Evolutionary conservation across 1,140 invertebrate genomes (phyloP).

Genomic region (Colletes latitarsis): DNA sequence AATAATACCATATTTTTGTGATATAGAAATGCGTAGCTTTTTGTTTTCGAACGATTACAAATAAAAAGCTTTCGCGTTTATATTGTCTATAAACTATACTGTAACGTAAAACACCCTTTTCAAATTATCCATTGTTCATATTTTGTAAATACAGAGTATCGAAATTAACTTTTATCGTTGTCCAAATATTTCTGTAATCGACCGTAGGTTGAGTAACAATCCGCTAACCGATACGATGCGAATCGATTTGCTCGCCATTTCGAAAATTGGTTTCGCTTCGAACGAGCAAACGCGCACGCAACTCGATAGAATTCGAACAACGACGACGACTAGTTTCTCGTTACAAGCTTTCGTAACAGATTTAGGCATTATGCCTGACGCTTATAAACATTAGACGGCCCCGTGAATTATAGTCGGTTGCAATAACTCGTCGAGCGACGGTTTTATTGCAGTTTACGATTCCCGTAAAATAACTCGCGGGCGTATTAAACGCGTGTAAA

Average conservation of each 20-base stretch:
- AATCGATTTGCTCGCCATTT: background rate
- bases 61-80: no score
- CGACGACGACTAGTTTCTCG: constrained; percentile 21
- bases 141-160: no score
- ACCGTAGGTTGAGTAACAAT: no score
- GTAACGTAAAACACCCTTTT: no score
- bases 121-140: no score
- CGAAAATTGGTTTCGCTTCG: background rate
- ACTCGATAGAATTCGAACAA: no score
- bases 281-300: background rate
- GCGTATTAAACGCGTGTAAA: constrained; percentile 39
- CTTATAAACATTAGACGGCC: constrained; percentile 42
- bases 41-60: no score
- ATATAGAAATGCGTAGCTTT: no score
- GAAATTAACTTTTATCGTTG: no score
- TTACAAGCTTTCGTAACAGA: constrained; percentile 21
- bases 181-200: no score
- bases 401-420: constrained; percentile 35
- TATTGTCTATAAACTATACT: no score
- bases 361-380: constrained; percentile 4
- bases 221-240: background rate
- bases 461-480: constrained; percentile 22
- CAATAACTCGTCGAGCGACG: background rate
- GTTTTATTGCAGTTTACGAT: constrained; percentile 50
- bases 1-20: no score